A percentile compares a stretch with the other conserved stretches of the same genome.
These are phyloP conservation scores for Drosophila mojavensis DNA, from an alignment of 1,140 invertebrate genomes.

Conservation along the genomic window DNA sequence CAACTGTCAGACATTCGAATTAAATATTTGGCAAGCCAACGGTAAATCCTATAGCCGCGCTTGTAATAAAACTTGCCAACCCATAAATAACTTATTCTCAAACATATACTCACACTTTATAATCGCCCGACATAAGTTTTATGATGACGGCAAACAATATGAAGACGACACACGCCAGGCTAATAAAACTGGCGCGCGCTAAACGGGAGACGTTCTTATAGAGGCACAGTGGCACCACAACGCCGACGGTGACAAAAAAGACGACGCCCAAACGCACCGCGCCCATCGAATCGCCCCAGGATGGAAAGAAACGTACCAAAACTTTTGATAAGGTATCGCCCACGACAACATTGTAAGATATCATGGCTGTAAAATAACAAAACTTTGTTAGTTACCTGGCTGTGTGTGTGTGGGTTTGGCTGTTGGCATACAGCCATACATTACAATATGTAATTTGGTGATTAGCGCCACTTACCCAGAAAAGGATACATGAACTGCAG, in stretches of 20 bases:
- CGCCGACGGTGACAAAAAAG: slow-evolving; percentile 88
- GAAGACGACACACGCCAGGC: slow-evolving; percentile 90
- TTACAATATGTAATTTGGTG: slow-evolving; percentile 25
- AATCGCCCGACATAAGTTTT: slow-evolving; percentile 86
- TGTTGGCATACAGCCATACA: slow-evolving; percentile 3
- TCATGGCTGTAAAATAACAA: slow-evolving; percentile 89
- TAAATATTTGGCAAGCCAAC: not conserved
- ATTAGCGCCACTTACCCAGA: slow-evolving; percentile 87
- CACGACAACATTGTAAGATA: slow-evolving; percentile 95
- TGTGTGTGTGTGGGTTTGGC: not conserved
- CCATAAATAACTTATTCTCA: not conserved
- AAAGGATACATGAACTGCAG: slow-evolving; percentile 95
- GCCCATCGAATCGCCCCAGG: slow-evolving; percentile 85
- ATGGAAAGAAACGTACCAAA: slow-evolving; percentile 86
- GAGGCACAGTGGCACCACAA: slow-evolving; percentile 93
- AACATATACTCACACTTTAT: slow-evolving; percentile 76
- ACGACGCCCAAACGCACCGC: slow-evolving; percentile 91
- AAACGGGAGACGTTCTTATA: slow-evolving; percentile 92
- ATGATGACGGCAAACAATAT: slow-evolving; percentile 89
- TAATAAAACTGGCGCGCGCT: slow-evolving; percentile 92
- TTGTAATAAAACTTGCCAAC: slow-evolving; percentile 1
- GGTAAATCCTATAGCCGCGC: not conserved
- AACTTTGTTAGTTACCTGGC: slow-evolving; percentile 16
- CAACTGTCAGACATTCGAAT: not conserved
- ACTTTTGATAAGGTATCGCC: slow-evolving; percentile 95